Percentiles rank a stretch among this genome's conserved stretches.
Evolutionary conservation across 2,113 vertebrate species (phyloP).

Genomic region (Neopipo cinnamomea): DNA sequence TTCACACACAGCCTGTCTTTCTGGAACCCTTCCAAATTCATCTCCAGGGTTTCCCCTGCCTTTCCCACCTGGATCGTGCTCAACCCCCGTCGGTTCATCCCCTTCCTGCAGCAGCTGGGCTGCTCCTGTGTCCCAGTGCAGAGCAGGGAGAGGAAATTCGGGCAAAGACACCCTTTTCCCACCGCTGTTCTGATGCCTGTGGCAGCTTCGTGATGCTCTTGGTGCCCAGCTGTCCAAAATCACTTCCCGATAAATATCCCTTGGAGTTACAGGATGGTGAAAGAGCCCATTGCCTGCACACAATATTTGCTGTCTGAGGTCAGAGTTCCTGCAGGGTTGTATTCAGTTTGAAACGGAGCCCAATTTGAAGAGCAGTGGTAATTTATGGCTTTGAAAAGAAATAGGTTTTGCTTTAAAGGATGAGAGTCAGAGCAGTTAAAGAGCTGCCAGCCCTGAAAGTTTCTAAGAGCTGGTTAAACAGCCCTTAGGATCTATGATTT

Average conservation of each 20-base stretch:
- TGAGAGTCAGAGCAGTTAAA: neutral
- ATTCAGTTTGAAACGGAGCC: neutral
- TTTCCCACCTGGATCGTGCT: neutral
- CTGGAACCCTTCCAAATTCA: neutral
- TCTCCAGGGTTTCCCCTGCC: neutral
- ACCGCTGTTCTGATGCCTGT: neutral
- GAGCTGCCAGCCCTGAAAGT: neutral
- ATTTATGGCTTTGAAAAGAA: neutral
- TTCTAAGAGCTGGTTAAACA: neutral
- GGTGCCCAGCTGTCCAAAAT: neutral
- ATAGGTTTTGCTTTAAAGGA: neutral
- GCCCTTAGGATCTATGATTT: neutral
- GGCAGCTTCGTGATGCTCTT: neutral
- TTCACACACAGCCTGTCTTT: neutral
- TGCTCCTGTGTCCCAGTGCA: fast-evolving
- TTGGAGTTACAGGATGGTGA: neutral
- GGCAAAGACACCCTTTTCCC: neutral
- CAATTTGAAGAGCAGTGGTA: neutral
- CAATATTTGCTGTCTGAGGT: neutral
- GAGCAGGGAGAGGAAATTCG: neutral
- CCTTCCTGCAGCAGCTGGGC: neutral
- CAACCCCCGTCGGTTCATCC: too few species aligned
- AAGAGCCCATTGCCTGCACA: neutral
- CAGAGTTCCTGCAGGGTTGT: neutral
- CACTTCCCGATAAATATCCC: neutral